These are phyloP conservation scores for Eucera pruinosa DNA, from an alignment of 2,888 invertebrate species.

Conservation along the genomic window DNA sequence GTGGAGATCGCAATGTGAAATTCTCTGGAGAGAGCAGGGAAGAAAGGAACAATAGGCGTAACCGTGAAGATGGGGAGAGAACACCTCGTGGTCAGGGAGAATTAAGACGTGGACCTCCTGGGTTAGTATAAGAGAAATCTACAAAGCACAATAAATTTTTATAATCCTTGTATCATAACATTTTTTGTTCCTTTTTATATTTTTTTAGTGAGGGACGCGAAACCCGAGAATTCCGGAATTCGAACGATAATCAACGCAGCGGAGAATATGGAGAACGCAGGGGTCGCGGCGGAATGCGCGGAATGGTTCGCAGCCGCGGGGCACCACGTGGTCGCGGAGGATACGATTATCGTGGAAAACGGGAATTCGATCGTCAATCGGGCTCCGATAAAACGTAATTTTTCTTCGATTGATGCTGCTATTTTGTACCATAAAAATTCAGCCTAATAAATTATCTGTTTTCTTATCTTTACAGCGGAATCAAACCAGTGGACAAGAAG, in stretches of 20 bases:
- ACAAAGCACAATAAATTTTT: neutral
- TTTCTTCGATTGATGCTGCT: conserved; percentile 11
- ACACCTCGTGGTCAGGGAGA: conserved; percentile 77
- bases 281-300: conserved; percentile 83
- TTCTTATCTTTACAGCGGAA: conserved; percentile 86
- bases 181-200: neutral
- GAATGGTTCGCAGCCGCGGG: conserved; percentile 77
- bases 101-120: conserved; percentile 79
- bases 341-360: conserved; percentile 92
- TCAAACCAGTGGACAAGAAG: conserved; percentile 96
- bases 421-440: neutral
- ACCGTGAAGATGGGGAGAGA: conserved; percentile 86
- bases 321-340: conserved; percentile 83
- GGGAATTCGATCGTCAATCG: conserved; percentile 97
- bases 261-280: conserved; percentile 77
- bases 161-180: neutral
- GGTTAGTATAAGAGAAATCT: conserved; percentile 69
- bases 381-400: conserved; percentile 95
- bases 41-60: conserved; percentile 89
- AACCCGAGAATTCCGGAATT: conserved; percentile 80
- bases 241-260: conserved; percentile 76
- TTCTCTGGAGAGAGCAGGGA: conserved; percentile 88
- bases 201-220: conserved; percentile 83
- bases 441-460: conserved; percentile 6
- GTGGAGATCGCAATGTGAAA: conserved; percentile 85